Evolutionary conservation across 1,140 invertebrate species (phyloP), one percentile per base, ranked within the genome.

Genomic region (Leptoteleia sp.): DNA sequence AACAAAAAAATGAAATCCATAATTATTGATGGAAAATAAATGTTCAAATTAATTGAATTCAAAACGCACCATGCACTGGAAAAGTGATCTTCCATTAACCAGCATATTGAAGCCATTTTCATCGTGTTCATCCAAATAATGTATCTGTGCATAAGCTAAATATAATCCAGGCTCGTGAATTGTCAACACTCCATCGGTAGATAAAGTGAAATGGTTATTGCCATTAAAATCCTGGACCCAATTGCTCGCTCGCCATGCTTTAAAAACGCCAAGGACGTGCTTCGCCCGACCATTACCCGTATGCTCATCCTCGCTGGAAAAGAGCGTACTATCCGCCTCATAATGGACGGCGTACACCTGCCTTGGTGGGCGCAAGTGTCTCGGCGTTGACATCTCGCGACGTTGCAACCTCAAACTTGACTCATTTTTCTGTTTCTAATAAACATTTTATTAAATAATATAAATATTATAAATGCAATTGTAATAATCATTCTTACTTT

Each of bases 61-160:
- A n/a, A 45, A 7, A 57, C 17, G 31, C 80, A 87, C 85, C 87
- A 85, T 91, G 86, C 92, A 94, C 75, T 91, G 92, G 42, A 94
- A 85, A 77, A 94, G 85, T 33, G 87, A 80, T 11, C 88, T 82
- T 11, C 88, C 83, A 40, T 91, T 92, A 43, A 91, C 90, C 43
- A 91, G 88, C 9, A 94, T 87, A 35, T 90, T 88, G 72, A 91
- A 94, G 0, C 92, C 92, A 79, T 93, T 93, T 42, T 90, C 89
- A 61, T 93, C 91, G 72, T 93, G 91, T 8, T 90, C 87, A 75
- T 94, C 93, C 6, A 92, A 82, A 76, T 93, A 94, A 81, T 91
- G 93, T 22, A 94, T 91, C 84, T 94, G 93, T 1, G 92, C 92
- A 81, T 93, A 93, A n/a, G 92, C 87, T 48, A 93, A 90, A 82